These are phyloP conservation scores for Crossocerus cetratus DNA, from an alignment of 2,888 invertebrate genomes.

Conservation along the genomic window DNA sequence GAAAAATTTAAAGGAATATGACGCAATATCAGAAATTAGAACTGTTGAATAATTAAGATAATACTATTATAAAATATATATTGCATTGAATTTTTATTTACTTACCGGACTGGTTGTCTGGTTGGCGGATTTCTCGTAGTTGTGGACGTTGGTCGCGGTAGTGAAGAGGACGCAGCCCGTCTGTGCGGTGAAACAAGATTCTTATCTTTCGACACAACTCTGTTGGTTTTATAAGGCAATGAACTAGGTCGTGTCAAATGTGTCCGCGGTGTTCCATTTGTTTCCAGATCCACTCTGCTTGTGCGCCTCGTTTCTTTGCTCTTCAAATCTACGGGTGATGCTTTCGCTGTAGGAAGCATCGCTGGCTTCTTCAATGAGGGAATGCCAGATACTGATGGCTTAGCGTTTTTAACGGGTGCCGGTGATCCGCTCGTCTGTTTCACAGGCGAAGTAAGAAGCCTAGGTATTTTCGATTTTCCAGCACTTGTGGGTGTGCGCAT, in stretches of 20 bases:
- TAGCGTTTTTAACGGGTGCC: constrained; percentile 51
- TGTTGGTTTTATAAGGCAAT: constrained; percentile 82
- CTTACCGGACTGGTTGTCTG: constrained; percentile 77
- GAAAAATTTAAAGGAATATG: neutral
- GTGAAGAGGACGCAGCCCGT: constrained; percentile 84
- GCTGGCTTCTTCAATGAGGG: constrained; percentile 70
- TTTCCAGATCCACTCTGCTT: constrained; percentile 82
- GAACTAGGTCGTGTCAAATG: constrained; percentile 82
- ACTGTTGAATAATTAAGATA: neutral
- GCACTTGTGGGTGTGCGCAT: constrained; percentile 72
- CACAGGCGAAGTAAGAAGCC: constrained; percentile 86
- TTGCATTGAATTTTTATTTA: constrained; percentile 24
- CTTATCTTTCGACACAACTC: constrained; percentile 67
- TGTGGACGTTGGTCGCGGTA: constrained; percentile 79
- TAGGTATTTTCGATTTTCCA: constrained; percentile 85
- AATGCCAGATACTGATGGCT: constrained; percentile 69
- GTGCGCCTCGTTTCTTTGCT: constrained; percentile 76
- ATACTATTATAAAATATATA: neutral
- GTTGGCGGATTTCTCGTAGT: constrained; percentile 60
- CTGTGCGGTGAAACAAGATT: constrained; percentile 77
- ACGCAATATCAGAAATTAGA: neutral
- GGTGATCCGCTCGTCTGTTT: constrained; percentile 77
- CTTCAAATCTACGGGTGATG: constrained; percentile 42
- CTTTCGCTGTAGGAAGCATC: constrained; percentile 46
- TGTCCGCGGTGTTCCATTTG: constrained; percentile 71